These are phyloP conservation scores for Lasioglossum leucozonium DNA, from an alignment of 2,888 invertebrate species.

Conservation along the genomic window DNA sequence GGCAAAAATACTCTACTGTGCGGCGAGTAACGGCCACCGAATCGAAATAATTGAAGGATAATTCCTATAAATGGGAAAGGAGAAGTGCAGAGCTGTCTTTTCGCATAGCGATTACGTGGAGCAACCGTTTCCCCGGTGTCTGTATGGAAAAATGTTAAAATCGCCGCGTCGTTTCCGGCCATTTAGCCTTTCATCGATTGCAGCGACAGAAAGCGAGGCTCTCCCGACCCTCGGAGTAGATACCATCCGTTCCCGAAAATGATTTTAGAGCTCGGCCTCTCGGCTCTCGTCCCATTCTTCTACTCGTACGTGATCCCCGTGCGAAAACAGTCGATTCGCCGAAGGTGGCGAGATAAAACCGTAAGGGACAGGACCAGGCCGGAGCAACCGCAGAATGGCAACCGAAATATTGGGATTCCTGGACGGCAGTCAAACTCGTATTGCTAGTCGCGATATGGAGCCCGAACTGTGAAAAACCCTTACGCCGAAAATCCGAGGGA, in stretches of 20 bases:
- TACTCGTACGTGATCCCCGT: slow-evolving; percentile 70
- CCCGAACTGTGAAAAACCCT: slow-evolving; percentile 21
- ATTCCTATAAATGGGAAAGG: background rate
- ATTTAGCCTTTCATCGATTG: slow-evolving; percentile 73
- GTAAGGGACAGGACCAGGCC: background rate
- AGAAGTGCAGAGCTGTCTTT: slow-evolving; percentile 50
- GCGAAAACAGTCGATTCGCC: slow-evolving; percentile 59
- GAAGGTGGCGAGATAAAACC: slow-evolving; percentile 29
- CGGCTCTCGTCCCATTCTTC: slow-evolving; percentile 42
- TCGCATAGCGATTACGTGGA: slow-evolving; percentile 10
- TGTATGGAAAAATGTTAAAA: slow-evolving; percentile 61
- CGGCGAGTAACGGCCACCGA: background rate
- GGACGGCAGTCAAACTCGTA: slow-evolving; percentile 55
- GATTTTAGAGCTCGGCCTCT: slow-evolving; percentile 69
- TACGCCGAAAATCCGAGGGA: background rate
- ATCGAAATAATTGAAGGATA: slow-evolving; percentile 6
- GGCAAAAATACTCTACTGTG: too few species aligned
- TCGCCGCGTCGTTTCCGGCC: slow-evolving; percentile 69
- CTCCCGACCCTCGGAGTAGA: slow-evolving; percentile 36
- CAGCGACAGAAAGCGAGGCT: slow-evolving; percentile 44
- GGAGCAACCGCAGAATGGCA: slow-evolving; percentile 14
- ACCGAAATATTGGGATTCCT: slow-evolving; percentile 75
- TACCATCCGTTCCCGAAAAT: slow-evolving; percentile 76
- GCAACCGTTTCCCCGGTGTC: background rate
- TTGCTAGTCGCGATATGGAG: slow-evolving; percentile 31